phyloP scores from a whole-genome alignment of 2,113 vertebrate species.

The Pseudolaguvia tuberculata region DNA sequence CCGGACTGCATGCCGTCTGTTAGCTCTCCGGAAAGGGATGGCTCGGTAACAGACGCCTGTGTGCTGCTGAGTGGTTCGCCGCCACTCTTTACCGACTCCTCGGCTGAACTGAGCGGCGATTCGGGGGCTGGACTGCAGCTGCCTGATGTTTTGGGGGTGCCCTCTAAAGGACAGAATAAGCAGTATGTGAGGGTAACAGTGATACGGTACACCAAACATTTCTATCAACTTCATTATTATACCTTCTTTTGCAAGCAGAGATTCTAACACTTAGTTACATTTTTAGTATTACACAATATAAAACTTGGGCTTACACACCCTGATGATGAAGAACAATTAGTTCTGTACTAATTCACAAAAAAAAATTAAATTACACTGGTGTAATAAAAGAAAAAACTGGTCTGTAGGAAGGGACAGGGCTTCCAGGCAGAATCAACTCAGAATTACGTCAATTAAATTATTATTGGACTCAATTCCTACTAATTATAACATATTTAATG shows the following conservation, averaged over 20 bases:
- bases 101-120: slow-evolving; percentile 81
- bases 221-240: no score
- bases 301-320: neutral
- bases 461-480: no score
- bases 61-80: slow-evolving; percentile 72
- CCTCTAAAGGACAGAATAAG: slow-evolving; percentile 67
- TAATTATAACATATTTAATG: no score
- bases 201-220: no score
- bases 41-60: slow-evolving; percentile 67
- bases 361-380: neutral
- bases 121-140: slow-evolving; percentile 88
- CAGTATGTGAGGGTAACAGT: no score
- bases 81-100: slow-evolving; percentile 82
- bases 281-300: neutral
- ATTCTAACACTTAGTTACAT: neutral
- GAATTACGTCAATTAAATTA: no score
- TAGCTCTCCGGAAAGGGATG: slow-evolving; percentile 58
- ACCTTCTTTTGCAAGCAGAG: neutral
- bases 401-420: neutral
- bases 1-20: slow-evolving; percentile 71
- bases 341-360: neutral
- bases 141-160: slow-evolving; percentile 87
- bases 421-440: neutral
- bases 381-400: no score
- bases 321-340: neutral